Base-by-base conservation (phyloP, 1,140 invertebrate species). In the Amyelois transitella region DNA sequence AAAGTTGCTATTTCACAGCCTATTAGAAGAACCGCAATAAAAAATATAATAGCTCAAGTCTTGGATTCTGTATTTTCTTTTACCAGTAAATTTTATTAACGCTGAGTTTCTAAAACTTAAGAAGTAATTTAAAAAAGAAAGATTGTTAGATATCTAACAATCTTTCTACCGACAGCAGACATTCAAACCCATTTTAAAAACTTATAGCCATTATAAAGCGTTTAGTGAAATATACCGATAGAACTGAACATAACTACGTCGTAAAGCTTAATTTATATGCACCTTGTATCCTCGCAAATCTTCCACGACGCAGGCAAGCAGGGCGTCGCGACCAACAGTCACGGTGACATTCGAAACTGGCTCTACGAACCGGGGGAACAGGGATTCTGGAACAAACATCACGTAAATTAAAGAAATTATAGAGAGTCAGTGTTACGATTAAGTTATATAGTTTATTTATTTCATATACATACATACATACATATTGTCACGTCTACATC, bases 301-400 rank as follows among this genome's bases (percentile, higher is more conserved):
- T 80, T 98, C 95, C 19, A 98, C 96, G 53, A 98, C 95, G 78
- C 97, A 99, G n/a, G 96, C 95, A 24, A 99, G 90, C 1, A 97
- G 88, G 10, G 96, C 97, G 77, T 97, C 96, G 48, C 95, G 91
- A 7, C 96, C 96, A 10, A 96, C 92, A 18, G 95, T 95, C 5
- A 97, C 96, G 5, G 97, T 98, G 25, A 98, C 94, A 88, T 98
- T 98, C 21, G 95, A 93, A 68, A 98, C 96, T 18, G 95, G 93
- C 66, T 97, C 96, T 53, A 96, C 94, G 80, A 98, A 97, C 64
- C 91, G 91, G 6, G 96, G 96, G 64, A 94, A 90, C 53, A 83
- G 60, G 12, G 86, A 84, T 49, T 87, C 81, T 86, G 75, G 45
- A 84, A 83, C 68, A 76, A 78, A 63, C 21, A 53, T n/a, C 18